Percentiles rank a stretch among this genome's conserved stretches.
These are phyloP conservation scores for Strigamia maritima DNA, from an alignment of 2,888 invertebrate genomes.

Conservation along the genomic window DNA sequence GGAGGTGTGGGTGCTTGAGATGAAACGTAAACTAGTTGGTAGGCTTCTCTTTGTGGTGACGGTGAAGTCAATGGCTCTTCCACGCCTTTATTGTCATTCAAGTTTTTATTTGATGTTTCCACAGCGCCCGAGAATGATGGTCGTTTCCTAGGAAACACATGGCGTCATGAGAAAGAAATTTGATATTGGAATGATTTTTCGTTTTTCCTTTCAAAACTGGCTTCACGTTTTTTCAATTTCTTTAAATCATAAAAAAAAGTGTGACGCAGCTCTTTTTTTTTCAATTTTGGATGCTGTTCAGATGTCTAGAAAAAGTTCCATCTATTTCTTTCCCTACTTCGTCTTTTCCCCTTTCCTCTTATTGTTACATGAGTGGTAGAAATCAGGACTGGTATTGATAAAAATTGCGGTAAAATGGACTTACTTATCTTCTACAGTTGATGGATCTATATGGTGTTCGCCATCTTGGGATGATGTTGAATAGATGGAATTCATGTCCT, in stretches of 20 bases:
- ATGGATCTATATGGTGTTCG: conserved; percentile 8
- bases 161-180: background rate
- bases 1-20: background rate
- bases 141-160: conserved; percentile 34
- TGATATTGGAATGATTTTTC: background rate
- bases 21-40: background rate
- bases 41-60: background rate
- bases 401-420: background rate
- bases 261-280: background rate
- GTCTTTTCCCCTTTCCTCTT: no score
- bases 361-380: background rate
- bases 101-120: conserved; percentile 36
- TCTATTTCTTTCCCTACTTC: no score
- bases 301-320: background rate
- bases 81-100: background rate
- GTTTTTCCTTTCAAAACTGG: background rate
- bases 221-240: background rate
- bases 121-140: conserved; percentile 36
- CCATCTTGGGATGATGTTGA: conserved; percentile 41
- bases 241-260: background rate
- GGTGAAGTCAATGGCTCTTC: background rate
- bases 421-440: conserved; percentile 33
- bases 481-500: conserved; percentile 40
- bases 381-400: background rate
- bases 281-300: background rate